phyloP scores from a whole-genome alignment of 2,888 invertebrate genomes.

The Dimorphilus gyrociliatus region DNA sequence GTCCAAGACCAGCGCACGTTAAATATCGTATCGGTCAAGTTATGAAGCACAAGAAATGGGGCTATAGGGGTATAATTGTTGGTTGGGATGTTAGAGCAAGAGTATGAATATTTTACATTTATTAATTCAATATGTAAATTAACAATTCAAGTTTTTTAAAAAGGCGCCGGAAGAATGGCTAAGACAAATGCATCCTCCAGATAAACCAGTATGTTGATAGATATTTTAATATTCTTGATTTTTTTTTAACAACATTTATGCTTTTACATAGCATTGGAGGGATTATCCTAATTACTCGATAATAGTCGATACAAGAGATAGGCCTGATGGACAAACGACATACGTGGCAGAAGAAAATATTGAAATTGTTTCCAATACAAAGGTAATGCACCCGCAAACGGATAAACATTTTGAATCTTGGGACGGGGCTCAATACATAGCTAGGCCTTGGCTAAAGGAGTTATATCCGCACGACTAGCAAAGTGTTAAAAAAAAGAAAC shows the following conservation, averaged over 20 bases:
- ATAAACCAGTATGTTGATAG: slow-evolving; percentile 20
- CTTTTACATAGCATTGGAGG: slow-evolving; percentile 28
- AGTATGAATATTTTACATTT: slow-evolving; percentile 15
- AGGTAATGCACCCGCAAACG: slow-evolving; percentile 35
- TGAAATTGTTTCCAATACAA: slow-evolving; percentile 22
- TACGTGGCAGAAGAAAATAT: slow-evolving; percentile 41
- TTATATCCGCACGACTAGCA: slow-evolving; percentile 40
- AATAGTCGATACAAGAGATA: slow-evolving; percentile 41
- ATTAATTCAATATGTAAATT: too few species aligned
- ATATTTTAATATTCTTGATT: background rate
- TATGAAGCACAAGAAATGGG: slow-evolving; percentile 37
- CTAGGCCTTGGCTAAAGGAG: slow-evolving; percentile 35
- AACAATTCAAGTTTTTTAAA: slow-evolving; percentile 9
- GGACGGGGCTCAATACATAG: slow-evolving; percentile 41
- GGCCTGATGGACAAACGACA: slow-evolving; percentile 36
- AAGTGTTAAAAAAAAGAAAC: too few species aligned
- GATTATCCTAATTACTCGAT: slow-evolving; percentile 42
- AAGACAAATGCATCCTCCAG: slow-evolving; percentile 28
- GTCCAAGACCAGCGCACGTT: slow-evolving; percentile 34
- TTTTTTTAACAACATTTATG: background rate
- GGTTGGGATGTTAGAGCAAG: slow-evolving; percentile 42
- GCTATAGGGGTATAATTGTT: slow-evolving; percentile 42
- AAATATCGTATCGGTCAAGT: slow-evolving; percentile 43
- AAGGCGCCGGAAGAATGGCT: slow-evolving; percentile 42
- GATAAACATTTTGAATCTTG: slow-evolving; percentile 38